Conservation (phyloP, 2,113 vertebrate species). For the Oncorhynchus masou region DNA sequence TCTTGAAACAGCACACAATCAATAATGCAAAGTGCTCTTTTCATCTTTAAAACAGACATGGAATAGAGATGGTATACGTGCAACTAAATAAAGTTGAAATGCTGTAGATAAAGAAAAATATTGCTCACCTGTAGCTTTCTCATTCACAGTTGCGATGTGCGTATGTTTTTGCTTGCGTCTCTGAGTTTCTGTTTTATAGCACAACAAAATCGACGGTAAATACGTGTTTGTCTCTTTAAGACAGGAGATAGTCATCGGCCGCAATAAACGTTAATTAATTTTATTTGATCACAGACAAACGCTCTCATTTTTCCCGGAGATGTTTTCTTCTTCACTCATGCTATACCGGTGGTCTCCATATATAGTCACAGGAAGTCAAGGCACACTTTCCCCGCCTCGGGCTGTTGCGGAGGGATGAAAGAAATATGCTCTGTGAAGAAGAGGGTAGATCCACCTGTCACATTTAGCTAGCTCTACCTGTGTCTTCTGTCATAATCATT, state of each 20-base stretch:
- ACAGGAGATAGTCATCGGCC: constrained; percentile 45
- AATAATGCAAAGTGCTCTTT: background rate
- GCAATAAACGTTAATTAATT: constrained; percentile 56
- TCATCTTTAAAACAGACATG: background rate
- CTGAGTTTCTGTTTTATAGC: constrained; percentile 52
- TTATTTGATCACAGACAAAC: constrained; percentile 55
- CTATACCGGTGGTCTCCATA: constrained; percentile 60
- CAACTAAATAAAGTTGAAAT: constrained; percentile 3
- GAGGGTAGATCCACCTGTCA: constrained; percentile 36
- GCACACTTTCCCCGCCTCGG: constrained; percentile 38
- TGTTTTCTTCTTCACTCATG: constrained; percentile 52
- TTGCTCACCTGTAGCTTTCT: constrained; percentile 70
- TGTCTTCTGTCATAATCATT: background rate
- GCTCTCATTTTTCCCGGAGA: constrained; percentile 59
- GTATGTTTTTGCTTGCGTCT: constrained; percentile 51
- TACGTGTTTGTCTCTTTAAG: constrained; percentile 24
- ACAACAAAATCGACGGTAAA: constrained; percentile 40
- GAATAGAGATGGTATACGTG: background rate
- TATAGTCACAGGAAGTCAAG: constrained; percentile 76
- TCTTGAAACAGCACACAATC: background rate
- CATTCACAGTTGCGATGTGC: constrained; percentile 58
- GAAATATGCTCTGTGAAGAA: constrained; percentile 35
- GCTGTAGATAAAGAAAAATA: background rate
- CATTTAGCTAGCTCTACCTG: constrained; percentile 40
- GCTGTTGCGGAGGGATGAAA: constrained; percentile 73